Base-by-base conservation (phyloP, 2,888 invertebrate genomes). In the Myopa testacea region DNA sequence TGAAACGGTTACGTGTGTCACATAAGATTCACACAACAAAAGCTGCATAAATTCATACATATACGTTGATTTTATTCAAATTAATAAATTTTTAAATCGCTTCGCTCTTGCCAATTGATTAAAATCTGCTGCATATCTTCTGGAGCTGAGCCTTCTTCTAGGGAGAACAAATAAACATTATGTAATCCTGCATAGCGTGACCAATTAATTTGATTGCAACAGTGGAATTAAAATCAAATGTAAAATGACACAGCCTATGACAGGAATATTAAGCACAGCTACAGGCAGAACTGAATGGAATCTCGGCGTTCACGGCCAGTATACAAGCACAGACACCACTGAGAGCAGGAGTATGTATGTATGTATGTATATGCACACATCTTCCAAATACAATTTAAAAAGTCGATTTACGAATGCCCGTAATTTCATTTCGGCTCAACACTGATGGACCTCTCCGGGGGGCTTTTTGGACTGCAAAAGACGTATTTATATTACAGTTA, bases 181-280 rank as follows among this genome's bases (percentile, higher is more conserved):
- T 85, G 86, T 87, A 85, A 85, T 86, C 84, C 86, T 84, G 84
- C 83, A 83, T 84, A 85, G 87, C 87, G 87, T 88, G 88, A 88
- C 88, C 87, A 88, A 88, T 88, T 88, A 88, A 88, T 88, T 88
- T 88, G 85, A 88, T 88, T 88, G 87, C 88, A 84, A 88, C 87
- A 86, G 85, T 86, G 83, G 87, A 86, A 88, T 88, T 88, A 87
- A 88, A 88, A 86, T 87, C 85, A 85, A 87, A 88, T 87, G 86
- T 86, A 84, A 86, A 80, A 78, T 76, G 77, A 76, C 70, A 73
- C 76, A 80, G 84, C 81, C 83, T 84, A 86, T 87, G 86, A 86
- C 83, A 83, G 82, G 87, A 86, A 86, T 87, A 87, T 85, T 86
- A 86, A 86, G 84, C 83, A 83, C 16, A 10, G 62, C 7, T 55